Evolutionary conservation across 2,888 invertebrate genomes (phyloP), one percentile per base, ranked within the genome.

Genomic region (Agapostemon virescens): DNA sequence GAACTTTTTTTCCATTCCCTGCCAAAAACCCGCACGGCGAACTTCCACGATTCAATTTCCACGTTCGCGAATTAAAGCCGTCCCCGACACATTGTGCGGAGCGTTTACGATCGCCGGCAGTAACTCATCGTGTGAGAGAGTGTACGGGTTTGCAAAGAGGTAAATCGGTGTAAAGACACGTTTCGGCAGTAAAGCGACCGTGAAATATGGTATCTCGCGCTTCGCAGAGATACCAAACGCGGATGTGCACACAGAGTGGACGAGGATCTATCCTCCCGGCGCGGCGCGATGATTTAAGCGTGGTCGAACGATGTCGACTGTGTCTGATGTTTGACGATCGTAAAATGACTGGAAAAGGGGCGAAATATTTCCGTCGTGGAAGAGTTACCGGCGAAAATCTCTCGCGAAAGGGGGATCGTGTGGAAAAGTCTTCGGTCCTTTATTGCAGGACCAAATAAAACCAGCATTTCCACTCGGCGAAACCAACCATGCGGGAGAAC

Each of bases 111-210:
- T 45, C 72, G 45, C 13, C 17, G 72, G 72, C 63, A 63, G 61
- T 69, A 69, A 61, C 67, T 74, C 58, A 33, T 49, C 73, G 66
- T 55, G 67, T 0, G 49, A 20, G 45, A 9, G n/a, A 26, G 23
- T 17, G 73, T 42, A 61, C 30, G 40, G 40, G 77, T 58, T 45
- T 71, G 71, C 73, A 66, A 67, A 49, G 67, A 71, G 63, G 52
- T 33, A 61, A 77, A 79, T 80, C 83, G 77, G 69, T 58, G 52
- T 42, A 42, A 68, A 81, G 84, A 81, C 84, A 75, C 81, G 81
- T 77, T 70, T 73, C 40, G 64, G 66, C 78, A 69, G 81, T 84
- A 84, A 84, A 84, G 70, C 58, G 70, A 45, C 63, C 83, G 68
- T 78, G 76, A 81, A 83, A 72, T 73, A 77, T 58, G 23, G 69